Evolutionary conservation across 2,113 vertebrate genomes (phyloP).

Genomic region (Hippolais icterina): DNA sequence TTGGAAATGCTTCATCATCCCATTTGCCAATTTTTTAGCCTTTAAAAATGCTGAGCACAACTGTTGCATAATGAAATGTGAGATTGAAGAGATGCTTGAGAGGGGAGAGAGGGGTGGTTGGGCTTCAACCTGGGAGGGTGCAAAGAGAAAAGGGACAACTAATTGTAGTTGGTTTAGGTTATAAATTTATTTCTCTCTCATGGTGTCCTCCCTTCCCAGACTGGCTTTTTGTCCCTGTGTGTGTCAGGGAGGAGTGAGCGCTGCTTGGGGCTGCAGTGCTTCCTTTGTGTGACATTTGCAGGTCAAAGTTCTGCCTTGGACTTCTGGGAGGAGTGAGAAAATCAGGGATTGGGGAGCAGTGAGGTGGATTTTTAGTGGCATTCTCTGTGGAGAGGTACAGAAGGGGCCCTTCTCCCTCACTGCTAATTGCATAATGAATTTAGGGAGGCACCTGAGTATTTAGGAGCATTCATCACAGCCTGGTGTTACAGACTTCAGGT

Average conservation of each 20-base stretch:
- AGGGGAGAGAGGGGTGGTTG: not conserved
- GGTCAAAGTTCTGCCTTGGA: not conserved
- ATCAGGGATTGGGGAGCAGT: not conserved
- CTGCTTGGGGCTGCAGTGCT: not conserved
- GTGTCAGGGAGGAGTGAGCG: not conserved
- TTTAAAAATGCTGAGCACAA: not conserved
- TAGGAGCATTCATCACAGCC: not conserved
- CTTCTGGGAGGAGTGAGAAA: not conserved
- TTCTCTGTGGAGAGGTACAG: not conserved
- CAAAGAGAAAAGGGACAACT: not conserved
- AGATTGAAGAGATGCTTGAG: not conserved
- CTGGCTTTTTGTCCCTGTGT: not conserved
- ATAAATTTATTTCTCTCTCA: not conserved
- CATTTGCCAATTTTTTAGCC: not conserved
- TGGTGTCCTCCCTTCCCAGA: not conserved
- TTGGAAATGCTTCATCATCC: not conserved
- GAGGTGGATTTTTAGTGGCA: accelerated
- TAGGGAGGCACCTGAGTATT: not conserved
- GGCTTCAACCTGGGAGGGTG: not conserved
- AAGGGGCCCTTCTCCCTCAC: not conserved
- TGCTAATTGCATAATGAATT: not conserved
- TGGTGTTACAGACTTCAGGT: not conserved
- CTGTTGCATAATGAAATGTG: not conserved
- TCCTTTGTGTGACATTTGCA: accelerated
- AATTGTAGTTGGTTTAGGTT: not conserved